Evolutionary conservation across 2,113 vertebrate species (phyloP), one percentile per base, ranked within the genome.

Genomic region (Laterallus jamaicensis): DNA sequence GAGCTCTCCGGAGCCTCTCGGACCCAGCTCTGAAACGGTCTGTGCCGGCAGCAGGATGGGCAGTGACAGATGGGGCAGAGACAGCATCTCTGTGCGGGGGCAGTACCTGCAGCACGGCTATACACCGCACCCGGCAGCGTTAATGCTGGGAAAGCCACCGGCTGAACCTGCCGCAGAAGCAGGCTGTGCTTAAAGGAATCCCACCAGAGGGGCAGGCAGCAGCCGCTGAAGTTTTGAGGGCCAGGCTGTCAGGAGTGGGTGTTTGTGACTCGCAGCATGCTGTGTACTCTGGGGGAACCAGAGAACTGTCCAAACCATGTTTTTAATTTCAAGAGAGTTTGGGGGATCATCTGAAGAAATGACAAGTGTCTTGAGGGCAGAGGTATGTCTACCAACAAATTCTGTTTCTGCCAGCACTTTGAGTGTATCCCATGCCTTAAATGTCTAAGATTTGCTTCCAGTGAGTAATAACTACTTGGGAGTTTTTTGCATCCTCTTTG

Each of bases 101-200:
- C 69, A 6, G 54, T 0, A n/a, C 76, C 62, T 2, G 1, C 2
- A 2, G 71, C 82, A 32, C 1, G 2, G 31, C 5, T 79, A n/a
- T 32, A 9, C 26, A 1, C 90, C 1, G 3, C 52, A 25, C 22
- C 19, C 0, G 1, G 70, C 4, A 2, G 7, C 0, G 1, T 2
- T 17, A 4, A 6, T 0, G 16, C 0, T 12, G 60, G 12, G 39
- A 64, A 4, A 52, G 37, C 3, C 69, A 10, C 25, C 63, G 5
- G 0, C 1, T 16, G 32, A 50, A 12, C 25, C 24, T n/a, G 5
- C 59, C 11, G 29, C 2, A 44, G 40, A 40, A 60, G 50, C 77
- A 67, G 63, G n/a, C 5, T 70, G 35, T 15, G 40, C 6, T 26
- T 32, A 75, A 58, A 29, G 44, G 17, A 73, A 86, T 37, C n/a